Evolutionary conservation across 2,888 invertebrate species (phyloP), one percentile per base, ranked within the genome.

Genomic region (Nemotelus pantherinus): DNA sequence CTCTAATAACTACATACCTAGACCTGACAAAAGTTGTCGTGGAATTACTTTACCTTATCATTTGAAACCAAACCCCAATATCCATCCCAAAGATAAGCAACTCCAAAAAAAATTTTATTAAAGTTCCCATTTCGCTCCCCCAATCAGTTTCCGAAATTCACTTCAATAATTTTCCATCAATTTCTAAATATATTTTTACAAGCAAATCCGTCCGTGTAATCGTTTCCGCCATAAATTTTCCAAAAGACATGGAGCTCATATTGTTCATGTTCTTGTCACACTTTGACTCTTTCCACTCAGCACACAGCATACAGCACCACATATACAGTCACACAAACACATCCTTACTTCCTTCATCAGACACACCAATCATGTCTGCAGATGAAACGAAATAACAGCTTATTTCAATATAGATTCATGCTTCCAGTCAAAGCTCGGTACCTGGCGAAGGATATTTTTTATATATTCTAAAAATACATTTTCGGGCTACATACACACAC

Each of bases 211-310:
- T 79, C 77, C 79, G 77, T 79, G 79, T 79, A 79, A 79, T 79
- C 79, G 74, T 70, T 79, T 79, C 79, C 79, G 77, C 77, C 74
- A 79, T 77, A 79, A 79, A 79, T 79, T 79, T 77, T 79, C 65
- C 68, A 57, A 45, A 2, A 44, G 65, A 43, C 41, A 43, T 4
- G 48, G 48, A 25, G 9, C 50, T 50, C 48, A 5, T 48, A 68
- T 63, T 63, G 63, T 63, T 41, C 63, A 41, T 25, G 63, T 58
- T 9, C 5, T 44, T 47, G 65, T n/a, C 47, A 47, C 65, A 7
- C 3, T 60, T 60, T 4, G 3, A 43, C 41, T 7, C 41, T 41
- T 60, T 25, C 25, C 25, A 9, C 39, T 39, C 25, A 39, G 4
- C 57, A 25, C 57, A 39, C 60, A 60, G 7, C 41, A 50, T 9